These are phyloP conservation scores for Parauchenoglanis ngamensis DNA, from an alignment of 2,797 vertebrate species.

Conservation along the genomic window DNA sequence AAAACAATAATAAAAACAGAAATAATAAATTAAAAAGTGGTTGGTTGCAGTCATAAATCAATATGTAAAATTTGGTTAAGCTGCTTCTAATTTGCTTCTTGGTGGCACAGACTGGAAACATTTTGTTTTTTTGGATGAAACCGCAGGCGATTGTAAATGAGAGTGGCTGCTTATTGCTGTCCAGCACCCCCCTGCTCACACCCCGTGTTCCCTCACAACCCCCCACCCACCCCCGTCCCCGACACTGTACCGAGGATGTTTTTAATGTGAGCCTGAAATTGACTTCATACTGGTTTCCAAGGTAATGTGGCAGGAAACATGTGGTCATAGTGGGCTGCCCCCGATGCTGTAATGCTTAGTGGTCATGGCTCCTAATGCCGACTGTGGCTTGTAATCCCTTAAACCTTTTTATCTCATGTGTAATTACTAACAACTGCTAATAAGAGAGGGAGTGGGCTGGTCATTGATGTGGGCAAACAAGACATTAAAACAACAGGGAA, in stretches of 20 bases:
- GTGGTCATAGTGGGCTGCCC: constrained; percentile 60
- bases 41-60: constrained; percentile 72
- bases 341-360: constrained; percentile 70
- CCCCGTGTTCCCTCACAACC: background rate
- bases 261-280: constrained; percentile 29
- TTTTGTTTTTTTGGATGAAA: constrained; percentile 10
- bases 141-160: constrained; percentile 15
- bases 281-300: constrained; percentile 68
- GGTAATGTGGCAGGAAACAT: constrained; percentile 62
- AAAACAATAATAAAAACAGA: constrained; percentile 78
- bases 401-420: constrained; percentile 55
- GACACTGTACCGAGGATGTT: constrained; percentile 15
- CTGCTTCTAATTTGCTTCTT: constrained; percentile 49
- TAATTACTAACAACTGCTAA: constrained; percentile 62
- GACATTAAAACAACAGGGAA: constrained; percentile 64
- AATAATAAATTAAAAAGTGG: constrained; percentile 82
- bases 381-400: constrained; percentile 59
- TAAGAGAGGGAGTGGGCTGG: constrained; percentile 54
- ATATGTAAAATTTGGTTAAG: constrained; percentile 55
- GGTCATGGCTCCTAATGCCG: constrained; percentile 63
- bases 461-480: constrained; percentile 56
- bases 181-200: background rate
- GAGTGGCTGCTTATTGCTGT: constrained; percentile 32
- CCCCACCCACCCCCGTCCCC: background rate
- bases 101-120: constrained; percentile 24